Evolutionary conservation across 2,888 invertebrate genomes (phyloP).

Genomic region (Cataglyphis livida): DNA sequence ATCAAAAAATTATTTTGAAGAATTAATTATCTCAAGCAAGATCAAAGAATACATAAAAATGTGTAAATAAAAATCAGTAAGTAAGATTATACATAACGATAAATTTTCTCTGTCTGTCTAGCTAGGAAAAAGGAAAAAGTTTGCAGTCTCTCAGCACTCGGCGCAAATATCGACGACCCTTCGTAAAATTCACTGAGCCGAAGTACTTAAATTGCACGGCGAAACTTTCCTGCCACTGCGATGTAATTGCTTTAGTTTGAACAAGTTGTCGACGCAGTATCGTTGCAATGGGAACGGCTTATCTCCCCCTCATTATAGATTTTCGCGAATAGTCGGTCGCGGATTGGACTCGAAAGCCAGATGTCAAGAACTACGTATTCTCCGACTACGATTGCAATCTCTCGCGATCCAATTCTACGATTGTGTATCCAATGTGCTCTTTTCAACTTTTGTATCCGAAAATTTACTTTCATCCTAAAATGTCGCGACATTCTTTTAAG

Average conservation of each 20-base stretch:
- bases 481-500: neutral
- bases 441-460: neutral
- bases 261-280: slow-evolving; percentile 42
- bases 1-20: neutral
- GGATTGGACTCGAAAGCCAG: slow-evolving; percentile 8
- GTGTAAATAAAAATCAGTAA: neutral
- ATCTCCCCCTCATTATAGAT: slow-evolving; percentile 41
- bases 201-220: slow-evolving; percentile 20
- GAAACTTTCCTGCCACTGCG: slow-evolving; percentile 24
- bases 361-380: slow-evolving; percentile 7
- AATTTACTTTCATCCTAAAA: neutral
- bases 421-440: neutral
- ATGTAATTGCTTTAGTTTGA: slow-evolving; percentile 48
- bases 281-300: slow-evolving; percentile 26
- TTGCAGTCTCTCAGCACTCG: neutral
- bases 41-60: neutral
- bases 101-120: neutral
- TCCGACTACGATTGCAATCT: slow-evolving; percentile 32
- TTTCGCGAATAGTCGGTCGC: slow-evolving; percentile 5
- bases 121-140: neutral
- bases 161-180: slow-evolving; percentile 26
- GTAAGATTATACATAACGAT: neutral
- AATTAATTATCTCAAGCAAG: neutral
- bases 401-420: slow-evolving; percentile 27
- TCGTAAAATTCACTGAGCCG: slow-evolving; percentile 29